Evolutionary conservation across 2,797 vertebrate species (phyloP).

Genomic region (Peromyscus eremicus): DNA sequence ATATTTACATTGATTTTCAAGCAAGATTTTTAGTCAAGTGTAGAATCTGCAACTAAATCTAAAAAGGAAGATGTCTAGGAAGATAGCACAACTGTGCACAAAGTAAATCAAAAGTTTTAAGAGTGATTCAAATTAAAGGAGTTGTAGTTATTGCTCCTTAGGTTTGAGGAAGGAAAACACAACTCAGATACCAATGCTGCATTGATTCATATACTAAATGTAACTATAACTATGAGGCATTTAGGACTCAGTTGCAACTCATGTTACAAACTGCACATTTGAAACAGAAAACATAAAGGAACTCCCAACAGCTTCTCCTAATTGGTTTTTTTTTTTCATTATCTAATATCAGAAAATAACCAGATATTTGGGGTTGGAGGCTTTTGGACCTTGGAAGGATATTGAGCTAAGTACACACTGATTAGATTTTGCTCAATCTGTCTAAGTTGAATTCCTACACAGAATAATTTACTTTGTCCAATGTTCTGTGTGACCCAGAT

Average conservation of each 20-base stretch:
- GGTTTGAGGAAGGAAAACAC: background rate
- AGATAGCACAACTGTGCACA: background rate
- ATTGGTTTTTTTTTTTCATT: background rate
- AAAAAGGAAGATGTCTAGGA: background rate
- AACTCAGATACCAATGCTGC: background rate
- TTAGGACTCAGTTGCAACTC: background rate
- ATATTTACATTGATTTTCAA: constrained; percentile 35
- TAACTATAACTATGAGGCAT: background rate
- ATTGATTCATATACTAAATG: background rate
- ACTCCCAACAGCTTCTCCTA: background rate
- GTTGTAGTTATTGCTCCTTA: background rate
- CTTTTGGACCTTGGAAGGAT: background rate
- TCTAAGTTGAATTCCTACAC: background rate
- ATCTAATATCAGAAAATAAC: background rate
- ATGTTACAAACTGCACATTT: background rate
- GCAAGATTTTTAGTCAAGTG: background rate
- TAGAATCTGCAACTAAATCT: background rate
- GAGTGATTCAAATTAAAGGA: background rate
- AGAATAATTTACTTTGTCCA: constrained; percentile 30
- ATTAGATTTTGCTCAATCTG: background rate
- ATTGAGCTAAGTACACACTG: background rate
- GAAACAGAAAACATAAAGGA: background rate
- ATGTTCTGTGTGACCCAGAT: background rate
- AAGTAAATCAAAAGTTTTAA: constrained; percentile 38
- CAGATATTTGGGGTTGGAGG: background rate